Conservation (phyloP, 2,113 vertebrate species). For the Hypomesus transpacificus region DNA sequence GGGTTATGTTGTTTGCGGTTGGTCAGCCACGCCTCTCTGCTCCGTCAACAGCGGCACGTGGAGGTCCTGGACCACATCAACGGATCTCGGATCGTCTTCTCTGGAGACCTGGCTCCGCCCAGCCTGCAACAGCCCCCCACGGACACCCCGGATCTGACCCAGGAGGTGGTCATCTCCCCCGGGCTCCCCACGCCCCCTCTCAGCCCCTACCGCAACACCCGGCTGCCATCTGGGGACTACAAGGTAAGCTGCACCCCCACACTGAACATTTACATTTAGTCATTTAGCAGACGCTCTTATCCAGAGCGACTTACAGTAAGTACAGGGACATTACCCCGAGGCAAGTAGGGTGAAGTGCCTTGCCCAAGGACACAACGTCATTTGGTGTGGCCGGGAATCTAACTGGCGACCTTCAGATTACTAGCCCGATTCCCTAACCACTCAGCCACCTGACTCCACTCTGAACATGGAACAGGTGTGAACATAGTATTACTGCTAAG, state of each 20-base stretch:
- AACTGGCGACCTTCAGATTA: too few relatives aligned
- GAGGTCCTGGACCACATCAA: conserved; percentile 55
- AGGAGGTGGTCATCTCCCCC: conserved; percentile 69
- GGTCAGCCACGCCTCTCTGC: conserved; percentile 36
- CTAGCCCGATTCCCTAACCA: too few relatives aligned
- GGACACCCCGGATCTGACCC: conserved; percentile 61
- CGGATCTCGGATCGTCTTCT: conserved; percentile 60
- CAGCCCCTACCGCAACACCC: conserved; percentile 40
- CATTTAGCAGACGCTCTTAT: too few relatives aligned
- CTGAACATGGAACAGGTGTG: not conserved
- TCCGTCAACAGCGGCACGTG: conserved; percentile 43
- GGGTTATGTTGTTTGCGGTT: conserved; percentile 43
- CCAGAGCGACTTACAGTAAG: too few relatives aligned
- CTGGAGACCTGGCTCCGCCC: conserved; percentile 37
- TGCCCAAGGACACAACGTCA: too few relatives aligned
- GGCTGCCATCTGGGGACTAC: conserved; percentile 33
- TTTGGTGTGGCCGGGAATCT: too few relatives aligned
- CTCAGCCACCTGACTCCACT: too few relatives aligned
- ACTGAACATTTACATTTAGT: too few relatives aligned
- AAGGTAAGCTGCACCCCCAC: conserved; percentile 48
- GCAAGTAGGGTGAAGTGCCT: too few relatives aligned
- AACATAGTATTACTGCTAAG: not conserved
- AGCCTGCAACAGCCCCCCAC: conserved; percentile 39
- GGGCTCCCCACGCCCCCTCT: conserved; percentile 66
- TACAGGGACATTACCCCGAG: too few relatives aligned